Conservation (phyloP, 2,113 vertebrate genomes). For the Microtus richardsoni region DNA sequence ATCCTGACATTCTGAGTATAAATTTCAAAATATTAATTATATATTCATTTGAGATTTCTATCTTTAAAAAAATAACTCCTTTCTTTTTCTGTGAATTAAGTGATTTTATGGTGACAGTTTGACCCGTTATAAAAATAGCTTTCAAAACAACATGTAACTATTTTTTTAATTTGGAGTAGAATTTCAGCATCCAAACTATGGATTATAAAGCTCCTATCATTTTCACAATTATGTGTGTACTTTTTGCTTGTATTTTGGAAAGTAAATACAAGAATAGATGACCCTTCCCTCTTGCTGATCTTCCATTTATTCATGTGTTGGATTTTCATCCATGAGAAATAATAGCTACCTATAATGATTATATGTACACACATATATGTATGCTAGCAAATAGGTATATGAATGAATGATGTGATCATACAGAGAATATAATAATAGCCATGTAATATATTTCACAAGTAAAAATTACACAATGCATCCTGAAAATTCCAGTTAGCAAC, state of each 20-base stretch:
- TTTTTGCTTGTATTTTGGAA: not conserved
- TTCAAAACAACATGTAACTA: not conserved
- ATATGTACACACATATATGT: not conserved
- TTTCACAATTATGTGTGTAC: not conserved
- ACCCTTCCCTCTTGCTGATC: not conserved
- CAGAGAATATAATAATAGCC: slow-evolving; percentile 3
- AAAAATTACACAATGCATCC: not conserved
- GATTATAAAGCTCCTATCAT: not conserved
- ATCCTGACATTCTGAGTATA: not conserved
- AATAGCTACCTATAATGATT: not conserved
- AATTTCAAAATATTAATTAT: not conserved
- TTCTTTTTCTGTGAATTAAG: not conserved
- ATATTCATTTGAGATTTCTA: not conserved
- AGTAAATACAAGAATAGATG: not conserved
- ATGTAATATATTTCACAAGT: not conserved
- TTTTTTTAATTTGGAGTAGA: slow-evolving; percentile 1
- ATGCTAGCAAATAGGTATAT: not conserved
- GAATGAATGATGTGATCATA: not conserved
- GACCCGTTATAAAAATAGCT: not conserved
- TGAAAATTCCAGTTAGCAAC: not conserved
- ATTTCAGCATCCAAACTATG: not conserved
- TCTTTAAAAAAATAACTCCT: slow-evolving; percentile 28
- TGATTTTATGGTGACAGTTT: not conserved
- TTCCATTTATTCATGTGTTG: slow-evolving; percentile 23
- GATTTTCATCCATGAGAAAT: not conserved